Evolutionary conservation across 2,888 invertebrate species (phyloP).

Genomic region (Cremastinae sp.): DNA sequence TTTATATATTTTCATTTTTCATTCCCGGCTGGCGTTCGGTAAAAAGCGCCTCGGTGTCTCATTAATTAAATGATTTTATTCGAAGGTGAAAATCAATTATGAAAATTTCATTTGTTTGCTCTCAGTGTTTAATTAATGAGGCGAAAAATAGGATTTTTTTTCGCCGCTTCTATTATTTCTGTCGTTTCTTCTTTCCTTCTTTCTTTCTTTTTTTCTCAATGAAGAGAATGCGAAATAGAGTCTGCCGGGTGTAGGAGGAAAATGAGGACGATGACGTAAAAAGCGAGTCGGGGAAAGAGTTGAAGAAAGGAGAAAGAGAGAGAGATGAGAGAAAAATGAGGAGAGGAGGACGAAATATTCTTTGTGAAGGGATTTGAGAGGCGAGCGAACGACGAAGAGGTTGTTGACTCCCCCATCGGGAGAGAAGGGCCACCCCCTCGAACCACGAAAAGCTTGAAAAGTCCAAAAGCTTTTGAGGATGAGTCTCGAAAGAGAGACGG

Average conservation of each 20-base stretch:
- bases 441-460: slow-evolving; percentile 72
- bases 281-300: slow-evolving; percentile 22
- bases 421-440: slow-evolving; percentile 67
- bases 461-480: slow-evolving; percentile 68
- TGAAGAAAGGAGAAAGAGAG: slow-evolving; percentile 39
- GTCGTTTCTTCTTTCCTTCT: background rate
- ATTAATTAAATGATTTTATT: no score
- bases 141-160: no score
- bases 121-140: no score
- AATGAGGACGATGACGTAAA: slow-evolving; percentile 32
- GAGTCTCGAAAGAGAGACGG: background rate
- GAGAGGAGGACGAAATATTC: slow-evolving; percentile 66
- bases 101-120: no score
- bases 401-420: slow-evolving; percentile 69
- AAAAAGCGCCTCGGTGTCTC: no score
- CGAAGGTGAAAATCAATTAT: no score
- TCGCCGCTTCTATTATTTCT: no score
- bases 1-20: no score
- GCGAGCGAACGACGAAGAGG: slow-evolving; percentile 66
- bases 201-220: slow-evolving; percentile 4
- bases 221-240: slow-evolving; percentile 15
- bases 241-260: slow-evolving; percentile 7
- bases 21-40: no score
- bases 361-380: slow-evolving; percentile 74
- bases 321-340: slow-evolving; percentile 26